Evolutionary conservation across 2,797 vertebrate genomes (phyloP).

Genomic region (Acanthiza pusilla): DNA sequence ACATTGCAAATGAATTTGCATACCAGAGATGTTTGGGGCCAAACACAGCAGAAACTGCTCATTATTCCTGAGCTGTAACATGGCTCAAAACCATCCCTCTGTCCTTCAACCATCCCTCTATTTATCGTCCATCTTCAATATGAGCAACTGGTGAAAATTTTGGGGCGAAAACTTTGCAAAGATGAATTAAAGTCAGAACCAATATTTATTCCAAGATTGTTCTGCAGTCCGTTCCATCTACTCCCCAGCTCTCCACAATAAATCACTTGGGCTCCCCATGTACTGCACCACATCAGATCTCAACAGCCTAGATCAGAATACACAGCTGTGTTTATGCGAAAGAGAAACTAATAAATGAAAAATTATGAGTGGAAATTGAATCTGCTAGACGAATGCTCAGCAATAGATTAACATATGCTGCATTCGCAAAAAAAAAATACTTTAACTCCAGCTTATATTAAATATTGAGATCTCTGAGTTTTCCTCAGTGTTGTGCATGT

Average conservation of each 20-base stretch:
- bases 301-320: background rate
- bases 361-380: conserved; percentile 72
- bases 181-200: background rate
- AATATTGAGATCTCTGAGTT: conserved; percentile 71
- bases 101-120: background rate
- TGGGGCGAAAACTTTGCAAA: background rate
- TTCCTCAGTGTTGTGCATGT: conserved; percentile 59
- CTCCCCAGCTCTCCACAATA: background rate
- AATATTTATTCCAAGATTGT: background rate
- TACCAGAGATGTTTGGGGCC: background rate
- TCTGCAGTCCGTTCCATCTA: background rate
- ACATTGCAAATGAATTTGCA: background rate
- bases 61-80: background rate
- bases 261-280: conserved; percentile 1
- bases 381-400: conserved; percentile 64
- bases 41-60: background rate
- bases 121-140: background rate
- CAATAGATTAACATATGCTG: conserved; percentile 70
- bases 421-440: conserved; percentile 61
- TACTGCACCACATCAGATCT: background rate
- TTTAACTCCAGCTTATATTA: conserved; percentile 68
- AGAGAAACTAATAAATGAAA: conserved; percentile 66
- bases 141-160: background rate
- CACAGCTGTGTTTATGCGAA: conserved; percentile 48
- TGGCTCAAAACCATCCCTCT: background rate